Percentiles rank a stretch among this genome's conserved stretches.
Evolutionary conservation across 2,888 invertebrate species (phyloP).

Genomic region (Ophion slaviceki): DNA sequence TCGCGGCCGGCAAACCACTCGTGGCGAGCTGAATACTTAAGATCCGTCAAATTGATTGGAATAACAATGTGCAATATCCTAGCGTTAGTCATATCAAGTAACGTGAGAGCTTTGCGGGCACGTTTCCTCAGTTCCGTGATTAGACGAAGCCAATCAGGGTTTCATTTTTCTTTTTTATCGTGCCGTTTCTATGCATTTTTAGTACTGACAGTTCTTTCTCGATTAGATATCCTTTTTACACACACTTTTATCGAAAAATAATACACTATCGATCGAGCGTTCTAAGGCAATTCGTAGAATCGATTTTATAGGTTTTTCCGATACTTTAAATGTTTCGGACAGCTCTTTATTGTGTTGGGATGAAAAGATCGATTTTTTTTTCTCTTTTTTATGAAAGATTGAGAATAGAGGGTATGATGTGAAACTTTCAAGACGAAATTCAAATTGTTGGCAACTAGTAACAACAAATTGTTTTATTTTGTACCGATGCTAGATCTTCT

Average conservation of each 20-base stretch:
- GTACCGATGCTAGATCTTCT: background rate
- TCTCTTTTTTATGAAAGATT: background rate
- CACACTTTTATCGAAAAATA: too few relatives aligned
- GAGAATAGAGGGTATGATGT: background rate
- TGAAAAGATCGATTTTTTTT: background rate
- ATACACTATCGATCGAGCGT: background rate
- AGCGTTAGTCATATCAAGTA: slow-evolving; percentile 5
- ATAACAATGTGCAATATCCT: background rate
- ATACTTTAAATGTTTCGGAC: too few relatives aligned
- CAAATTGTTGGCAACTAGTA: too few relatives aligned
- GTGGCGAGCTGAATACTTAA: background rate
- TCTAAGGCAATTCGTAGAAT: background rate
- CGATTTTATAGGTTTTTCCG: background rate
- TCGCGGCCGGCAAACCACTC: background rate
- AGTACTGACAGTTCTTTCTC: too few relatives aligned
- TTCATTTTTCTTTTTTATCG: background rate
- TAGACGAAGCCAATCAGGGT: background rate
- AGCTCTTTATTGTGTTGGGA: too few relatives aligned
- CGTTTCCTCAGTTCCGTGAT: background rate
- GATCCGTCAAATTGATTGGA: background rate
- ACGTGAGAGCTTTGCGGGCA: background rate
- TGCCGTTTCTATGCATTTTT: background rate
- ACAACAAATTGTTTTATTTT: too few relatives aligned
- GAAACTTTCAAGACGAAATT: too few relatives aligned
- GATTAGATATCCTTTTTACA: background rate